Base-by-base conservation (phyloP, 2,888 invertebrate species). In the Hyalella azteca region DNA sequence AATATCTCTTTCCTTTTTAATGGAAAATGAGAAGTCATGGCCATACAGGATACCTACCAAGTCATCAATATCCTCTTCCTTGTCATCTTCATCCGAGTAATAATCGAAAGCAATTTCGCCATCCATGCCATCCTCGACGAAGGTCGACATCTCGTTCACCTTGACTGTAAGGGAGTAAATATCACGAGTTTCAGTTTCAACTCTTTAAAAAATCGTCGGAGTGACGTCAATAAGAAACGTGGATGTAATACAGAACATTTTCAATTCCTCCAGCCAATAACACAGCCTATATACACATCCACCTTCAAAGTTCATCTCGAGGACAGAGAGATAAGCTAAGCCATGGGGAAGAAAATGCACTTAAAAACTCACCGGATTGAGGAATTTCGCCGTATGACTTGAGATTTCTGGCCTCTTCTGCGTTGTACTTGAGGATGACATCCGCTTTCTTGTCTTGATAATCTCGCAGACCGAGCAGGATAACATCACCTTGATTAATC, bases 341-440 rank as follows among this genome's bases (percentile, higher is more conserved):
- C n/a, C n/a, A 73, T 86, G 78, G n/a, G n/a, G n/a, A n/a, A n/a
- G n/a, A n/a, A n/a, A n/a, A n/a, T 54, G 86, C 87, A 89, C 91
- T 91, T 87, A 40, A 73, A 32, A 49, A 75, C 77, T 59, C 73
- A 83, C 83, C 83, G 39, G 95, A 95, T 91, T 99, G 98, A 81
- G 99, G 99, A 90, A 99, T 95, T 91, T 98, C 97, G 87, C 98
- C 98, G 87, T 98, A 98, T 50, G 97, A 96, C 90, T 99, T 99
- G 88, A 99, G 91, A 91, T 98, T 98, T 88, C 99, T 92, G 75
- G 98, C 98, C 90, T 99, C 99, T 88, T 99, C 99, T 40, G 98
- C 95, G 85, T 98, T 98, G 88, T 99, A 99, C 90, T 99, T 99
- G 86, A 98, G 91, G 87, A 99, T 99, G 85, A 99, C 98, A 90